Evolutionary conservation across 1,140 invertebrate genomes (phyloP), one percentile per base, ranked within the genome.

Genomic region (Lepidurus arcticus): DNA sequence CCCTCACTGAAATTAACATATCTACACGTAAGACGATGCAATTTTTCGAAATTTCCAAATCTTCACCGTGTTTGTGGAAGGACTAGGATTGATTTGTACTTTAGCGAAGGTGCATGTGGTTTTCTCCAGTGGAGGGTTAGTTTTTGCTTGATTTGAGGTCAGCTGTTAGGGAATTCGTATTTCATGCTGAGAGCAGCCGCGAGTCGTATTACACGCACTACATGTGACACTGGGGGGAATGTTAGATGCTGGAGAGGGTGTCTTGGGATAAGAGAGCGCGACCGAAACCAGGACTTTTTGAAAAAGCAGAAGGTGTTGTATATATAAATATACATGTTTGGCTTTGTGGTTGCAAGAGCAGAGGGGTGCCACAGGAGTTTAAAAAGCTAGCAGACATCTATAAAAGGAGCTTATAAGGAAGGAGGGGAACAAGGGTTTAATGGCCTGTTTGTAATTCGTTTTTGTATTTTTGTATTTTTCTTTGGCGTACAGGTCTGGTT

Each of bases 401-500:
- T 34, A 7, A 65, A 65, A 16, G 53, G 53, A 13, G 21, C 53
- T 7, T 65, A 11, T 13, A 1, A 9, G 53, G 21, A 16, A 16
- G 45, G n/a, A 1, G 53, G 53, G 8, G n/a, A 65, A 65, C 53
- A 65, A 65, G 21, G 53, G 53, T 21, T 65, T 65, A 16, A 21
- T 65, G 21, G 53, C 53, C 53, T 65, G 53, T 75, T 75, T 75
- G 42, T 75, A 75, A 42, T 43, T 16, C 24, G 10, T n/a, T 1
- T 75, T 75, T 75, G 16, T 42, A 3, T 16, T 47, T 47, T 47
- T 16, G 21, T 65, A 7, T 65, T 65, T 6, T 78, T 87, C 86
- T 65, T 80, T 80, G 78, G 85, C 83, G 86, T 87, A 77, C 89
- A 98, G 97, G 97, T 98, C 75, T 98, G 97, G 97, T 99, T 99